Percentiles rank a stretch among this genome's conserved stretches.
Conservation (phyloP, 1,140 invertebrate genomes). For the Drosophila albomicans region DNA sequence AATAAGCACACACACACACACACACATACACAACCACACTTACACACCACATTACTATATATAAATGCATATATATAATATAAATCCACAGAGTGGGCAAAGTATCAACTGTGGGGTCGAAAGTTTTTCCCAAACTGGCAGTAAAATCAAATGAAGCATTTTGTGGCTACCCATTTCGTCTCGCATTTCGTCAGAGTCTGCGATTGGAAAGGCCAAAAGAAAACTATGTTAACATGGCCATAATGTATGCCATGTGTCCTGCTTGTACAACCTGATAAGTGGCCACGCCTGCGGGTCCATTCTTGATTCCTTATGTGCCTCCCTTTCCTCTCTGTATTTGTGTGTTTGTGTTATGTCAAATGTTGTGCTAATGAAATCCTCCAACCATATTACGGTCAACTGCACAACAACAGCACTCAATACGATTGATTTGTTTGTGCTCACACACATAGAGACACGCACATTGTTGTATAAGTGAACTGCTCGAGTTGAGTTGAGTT, state of each 20-base stretch:
- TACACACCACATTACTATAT: too few species aligned
- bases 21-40: not conserved
- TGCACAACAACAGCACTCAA: slow-evolving; percentile 52
- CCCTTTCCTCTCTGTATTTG: not conserved
- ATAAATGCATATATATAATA: not conserved
- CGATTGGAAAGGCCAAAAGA: slow-evolving; percentile 51
- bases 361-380: slow-evolving; percentile 81
- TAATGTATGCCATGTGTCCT: slow-evolving; percentile 57
- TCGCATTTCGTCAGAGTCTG: slow-evolving; percentile 25
- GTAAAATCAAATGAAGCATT: slow-evolving; percentile 78
- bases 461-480: not conserved
- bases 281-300: slow-evolving; percentile 63
- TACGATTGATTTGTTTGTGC: slow-evolving; percentile 69
- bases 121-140: slow-evolving; percentile 52
- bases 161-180: slow-evolving; percentile 50
- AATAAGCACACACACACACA: slow-evolving; percentile 42
- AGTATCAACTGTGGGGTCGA: not conserved
- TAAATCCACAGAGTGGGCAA: not conserved
- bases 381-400: slow-evolving; percentile 66
- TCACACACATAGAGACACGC: slow-evolving; percentile 6
- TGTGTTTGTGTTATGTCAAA: slow-evolving; percentile 78
- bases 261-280: slow-evolving; percentile 64
- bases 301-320: slow-evolving; percentile 44
- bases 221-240: slow-evolving; percentile 75
- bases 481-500: not conserved